Conservation (phyloP, 2,797 vertebrate species). For the Neopelma chrysocephalum region DNA sequence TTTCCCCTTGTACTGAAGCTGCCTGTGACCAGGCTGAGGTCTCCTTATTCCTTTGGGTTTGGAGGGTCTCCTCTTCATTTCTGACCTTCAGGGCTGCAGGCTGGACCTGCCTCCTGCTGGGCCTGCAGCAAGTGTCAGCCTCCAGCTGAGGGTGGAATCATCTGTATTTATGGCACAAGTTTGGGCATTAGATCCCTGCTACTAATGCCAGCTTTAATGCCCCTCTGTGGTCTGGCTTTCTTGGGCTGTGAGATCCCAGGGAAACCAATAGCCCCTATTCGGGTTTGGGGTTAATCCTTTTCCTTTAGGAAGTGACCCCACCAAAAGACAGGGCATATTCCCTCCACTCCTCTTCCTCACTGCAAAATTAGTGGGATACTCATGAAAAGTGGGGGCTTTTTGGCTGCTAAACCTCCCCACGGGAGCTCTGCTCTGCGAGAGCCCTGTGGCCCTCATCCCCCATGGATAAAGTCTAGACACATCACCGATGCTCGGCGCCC, state of each 20-base stretch:
- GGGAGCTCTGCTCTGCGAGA: background rate
- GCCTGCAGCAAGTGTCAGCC: background rate
- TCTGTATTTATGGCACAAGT: background rate
- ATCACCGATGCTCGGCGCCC: rapidly evolving
- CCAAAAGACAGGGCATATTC: background rate
- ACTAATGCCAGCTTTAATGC: background rate
- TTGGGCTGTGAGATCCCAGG: background rate
- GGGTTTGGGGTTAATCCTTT: background rate
- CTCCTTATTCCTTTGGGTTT: background rate
- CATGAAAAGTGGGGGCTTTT: background rate
- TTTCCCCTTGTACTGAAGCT: background rate
- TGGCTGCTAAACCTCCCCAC: background rate
- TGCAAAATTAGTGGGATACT: background rate
- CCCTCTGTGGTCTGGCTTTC: background rate
- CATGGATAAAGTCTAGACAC: background rate
- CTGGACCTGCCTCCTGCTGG: rapidly evolving
- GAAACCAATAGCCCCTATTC: background rate
- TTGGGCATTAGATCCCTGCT: background rate
- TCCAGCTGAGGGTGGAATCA: background rate
- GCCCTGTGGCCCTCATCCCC: background rate
- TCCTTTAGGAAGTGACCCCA: rapidly evolving
- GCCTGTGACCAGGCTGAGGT: background rate
- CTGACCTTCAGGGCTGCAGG: background rate
- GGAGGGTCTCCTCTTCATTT: background rate
- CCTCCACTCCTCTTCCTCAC: background rate